phyloP scores from a whole-genome alignment of 1,140 invertebrate species.

The Parasteatoda tepidariorum region DNA sequence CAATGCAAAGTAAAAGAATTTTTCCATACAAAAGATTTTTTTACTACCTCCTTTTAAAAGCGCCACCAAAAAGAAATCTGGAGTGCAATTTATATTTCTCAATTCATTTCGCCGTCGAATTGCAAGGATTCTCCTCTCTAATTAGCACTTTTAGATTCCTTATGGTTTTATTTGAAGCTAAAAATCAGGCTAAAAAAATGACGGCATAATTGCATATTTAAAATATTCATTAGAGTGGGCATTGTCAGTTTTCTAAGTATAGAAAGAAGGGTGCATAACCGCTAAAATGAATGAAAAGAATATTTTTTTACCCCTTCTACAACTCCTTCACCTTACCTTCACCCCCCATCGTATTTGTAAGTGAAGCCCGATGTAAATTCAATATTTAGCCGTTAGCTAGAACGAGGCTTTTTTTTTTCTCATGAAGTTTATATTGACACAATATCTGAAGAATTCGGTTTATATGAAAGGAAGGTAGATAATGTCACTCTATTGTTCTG shows the following conservation, averaged over 20 bases:
- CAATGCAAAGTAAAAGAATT: slow-evolving; percentile 41
- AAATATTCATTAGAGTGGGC: slow-evolving; percentile 58
- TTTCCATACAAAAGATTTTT: slow-evolving; percentile 21
- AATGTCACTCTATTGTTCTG: slow-evolving; percentile 52
- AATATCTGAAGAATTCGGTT: slow-evolving; percentile 44
- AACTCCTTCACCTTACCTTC: not conserved
- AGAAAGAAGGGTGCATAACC: slow-evolving; percentile 45
- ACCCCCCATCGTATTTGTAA: slow-evolving; percentile 34
- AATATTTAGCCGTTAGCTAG: slow-evolving; percentile 56
- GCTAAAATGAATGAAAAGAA: slow-evolving; percentile 44
- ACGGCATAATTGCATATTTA: slow-evolving; percentile 58
- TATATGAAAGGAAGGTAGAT: slow-evolving; percentile 54
- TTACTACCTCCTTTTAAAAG: slow-evolving; percentile 9
- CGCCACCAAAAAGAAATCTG: slow-evolving; percentile 51
- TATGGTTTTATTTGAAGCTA: slow-evolving; percentile 50
- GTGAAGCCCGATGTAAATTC: slow-evolving; percentile 56
- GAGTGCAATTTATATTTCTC: slow-evolving; percentile 53
- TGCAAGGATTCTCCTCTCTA: slow-evolving; percentile 28
- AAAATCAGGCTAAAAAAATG: slow-evolving; percentile 28
- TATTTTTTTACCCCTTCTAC: slow-evolving; percentile 1
- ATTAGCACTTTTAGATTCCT: slow-evolving; percentile 50
- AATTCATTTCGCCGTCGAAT: slow-evolving; percentile 29
- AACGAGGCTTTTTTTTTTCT: slow-evolving; percentile 32
- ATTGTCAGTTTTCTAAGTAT: slow-evolving; percentile 42
- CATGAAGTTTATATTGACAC: slow-evolving; percentile 57